Conservation (phyloP, 2,888 invertebrate genomes). For the Agrochola lychnidis region DNA sequence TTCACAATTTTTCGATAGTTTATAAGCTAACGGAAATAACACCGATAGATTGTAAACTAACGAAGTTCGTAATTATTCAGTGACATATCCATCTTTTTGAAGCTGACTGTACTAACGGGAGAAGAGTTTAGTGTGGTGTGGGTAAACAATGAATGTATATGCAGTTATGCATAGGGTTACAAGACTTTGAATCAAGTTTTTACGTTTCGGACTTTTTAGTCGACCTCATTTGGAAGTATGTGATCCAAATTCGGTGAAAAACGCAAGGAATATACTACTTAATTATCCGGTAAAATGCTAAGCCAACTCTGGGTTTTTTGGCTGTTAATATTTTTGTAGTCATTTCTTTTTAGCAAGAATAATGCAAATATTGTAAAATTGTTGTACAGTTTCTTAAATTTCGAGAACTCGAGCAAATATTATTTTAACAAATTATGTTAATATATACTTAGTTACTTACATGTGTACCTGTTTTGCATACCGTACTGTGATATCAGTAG, state of each 20-base stretch:
- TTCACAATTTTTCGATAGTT: too few species aligned
- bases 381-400: background rate
- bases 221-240: background rate
- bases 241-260: background rate
- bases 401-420: background rate
- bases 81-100: too few species aligned
- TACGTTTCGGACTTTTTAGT: background rate
- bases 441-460: background rate
- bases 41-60: too few species aligned
- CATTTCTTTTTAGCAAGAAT: background rate
- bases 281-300: background rate
- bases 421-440: background rate
- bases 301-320: background rate
- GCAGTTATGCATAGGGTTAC: background rate
- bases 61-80: too few species aligned
- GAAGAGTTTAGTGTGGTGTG: constrained; percentile 11
- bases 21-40: too few species aligned
- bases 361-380: background rate
- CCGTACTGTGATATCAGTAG: constrained; percentile 33
- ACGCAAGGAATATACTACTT: too few species aligned
- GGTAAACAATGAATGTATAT: background rate
- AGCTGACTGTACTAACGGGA: constrained; percentile 30
- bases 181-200: background rate
- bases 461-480: background rate
- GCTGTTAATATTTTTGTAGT: background rate